Percentiles rank a stretch among this genome's conserved stretches.
Evolutionary conservation across 2,888 invertebrate species (phyloP).

Genomic region (Lathronympha strigana): DNA sequence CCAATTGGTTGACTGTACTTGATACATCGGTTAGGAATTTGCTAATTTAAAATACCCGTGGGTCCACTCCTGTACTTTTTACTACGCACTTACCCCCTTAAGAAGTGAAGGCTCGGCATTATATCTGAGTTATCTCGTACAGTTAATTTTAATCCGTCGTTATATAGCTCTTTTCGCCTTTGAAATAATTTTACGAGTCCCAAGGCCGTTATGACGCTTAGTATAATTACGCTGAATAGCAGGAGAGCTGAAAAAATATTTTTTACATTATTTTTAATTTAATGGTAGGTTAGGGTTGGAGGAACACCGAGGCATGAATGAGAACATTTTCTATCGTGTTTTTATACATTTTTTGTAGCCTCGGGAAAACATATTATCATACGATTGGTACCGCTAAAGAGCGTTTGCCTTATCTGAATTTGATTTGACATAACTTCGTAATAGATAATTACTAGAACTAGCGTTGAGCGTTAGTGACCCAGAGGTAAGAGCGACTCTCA

Average conservation of each 20-base stretch:
- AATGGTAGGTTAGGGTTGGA: background rate
- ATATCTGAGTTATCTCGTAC: conserved; percentile 37
- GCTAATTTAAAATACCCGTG: background rate
- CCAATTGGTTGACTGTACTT: too few species aligned
- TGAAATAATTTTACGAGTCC: conserved; percentile 31
- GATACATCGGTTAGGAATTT: background rate
- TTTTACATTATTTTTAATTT: background rate
- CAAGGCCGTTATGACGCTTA: conserved; percentile 6
- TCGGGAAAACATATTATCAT: too few species aligned
- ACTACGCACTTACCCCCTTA: conserved; percentile 39
- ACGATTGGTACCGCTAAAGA: too few species aligned
- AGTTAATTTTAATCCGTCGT: conserved; percentile 35
- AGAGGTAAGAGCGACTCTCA: too few species aligned
- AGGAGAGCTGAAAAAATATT: conserved; percentile 30
- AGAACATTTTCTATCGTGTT: background rate
- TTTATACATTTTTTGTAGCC: background rate
- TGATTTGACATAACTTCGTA: too few species aligned
- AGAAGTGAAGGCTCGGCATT: conserved; percentile 36
- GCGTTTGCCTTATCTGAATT: too few species aligned
- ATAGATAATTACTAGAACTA: too few species aligned
- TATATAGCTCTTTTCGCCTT: conserved; percentile 20
- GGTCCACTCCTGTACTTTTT: conserved; percentile 1
- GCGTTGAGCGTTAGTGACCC: too few species aligned
- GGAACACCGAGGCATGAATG: background rate
- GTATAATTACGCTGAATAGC: conserved; percentile 17